Conservation (phyloP, 2,797 vertebrate genomes). For the Rachycentron canadum region DNA sequence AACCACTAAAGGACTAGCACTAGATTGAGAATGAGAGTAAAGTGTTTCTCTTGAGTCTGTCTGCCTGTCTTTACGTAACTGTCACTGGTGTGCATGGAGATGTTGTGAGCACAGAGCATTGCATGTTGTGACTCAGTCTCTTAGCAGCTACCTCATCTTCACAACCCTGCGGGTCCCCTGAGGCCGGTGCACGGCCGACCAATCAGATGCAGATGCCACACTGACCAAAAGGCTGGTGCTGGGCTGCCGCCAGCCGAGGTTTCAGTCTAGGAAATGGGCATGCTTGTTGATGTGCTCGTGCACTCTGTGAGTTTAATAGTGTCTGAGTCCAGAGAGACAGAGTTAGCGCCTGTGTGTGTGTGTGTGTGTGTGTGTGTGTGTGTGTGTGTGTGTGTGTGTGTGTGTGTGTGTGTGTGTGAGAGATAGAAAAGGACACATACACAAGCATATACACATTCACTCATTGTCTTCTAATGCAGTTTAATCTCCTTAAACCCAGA, state of each 20-base stretch:
- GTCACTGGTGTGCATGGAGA: constrained; percentile 54
- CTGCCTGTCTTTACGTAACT: constrained; percentile 55
- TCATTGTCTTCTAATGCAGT: constrained; percentile 67
- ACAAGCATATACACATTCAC: not conserved
- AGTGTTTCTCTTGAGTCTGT: constrained; percentile 41
- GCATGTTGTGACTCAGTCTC: constrained; percentile 80
- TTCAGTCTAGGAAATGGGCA: constrained; percentile 42
- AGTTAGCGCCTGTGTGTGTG: constrained; percentile 25
- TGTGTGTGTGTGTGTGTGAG: constrained; percentile 13
- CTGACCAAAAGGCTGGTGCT: constrained; percentile 54
- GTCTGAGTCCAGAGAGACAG: constrained; percentile 31
- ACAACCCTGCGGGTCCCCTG: constrained; percentile 62
- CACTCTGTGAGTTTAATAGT: constrained; percentile 53
- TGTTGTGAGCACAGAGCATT: constrained; percentile 54
- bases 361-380: constrained; percentile 21
- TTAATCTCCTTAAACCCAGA: constrained; percentile 75
- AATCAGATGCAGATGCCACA: constrained; percentile 64
- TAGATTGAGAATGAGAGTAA: constrained; percentile 14
- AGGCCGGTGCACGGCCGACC: constrained; percentile 54
- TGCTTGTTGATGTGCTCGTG: constrained; percentile 6
- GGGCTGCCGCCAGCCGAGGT: constrained; percentile 48
- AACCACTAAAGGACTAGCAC: constrained; percentile 1
- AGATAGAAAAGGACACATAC: too few species aligned
- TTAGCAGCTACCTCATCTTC: constrained; percentile 79
- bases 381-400: constrained; percentile 8